phyloP scores from a whole-genome alignment of 2,888 invertebrate species.

The Zygogramma bicolorata region DNA sequence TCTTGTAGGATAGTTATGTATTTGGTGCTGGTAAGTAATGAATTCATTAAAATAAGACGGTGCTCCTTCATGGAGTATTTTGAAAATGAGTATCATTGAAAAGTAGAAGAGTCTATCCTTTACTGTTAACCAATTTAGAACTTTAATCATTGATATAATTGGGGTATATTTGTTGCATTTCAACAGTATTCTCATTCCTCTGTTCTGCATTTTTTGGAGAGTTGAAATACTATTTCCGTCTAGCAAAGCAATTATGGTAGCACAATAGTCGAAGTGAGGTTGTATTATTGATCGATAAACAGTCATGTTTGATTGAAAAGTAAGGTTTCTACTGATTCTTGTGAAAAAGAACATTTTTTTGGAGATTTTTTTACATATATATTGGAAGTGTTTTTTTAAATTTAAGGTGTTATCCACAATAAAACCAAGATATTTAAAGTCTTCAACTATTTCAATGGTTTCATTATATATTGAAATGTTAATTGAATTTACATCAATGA shows the following conservation, averaged over 20 bases:
- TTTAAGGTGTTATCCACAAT: slow-evolving; percentile 14
- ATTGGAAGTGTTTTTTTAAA: slow-evolving; percentile 10
- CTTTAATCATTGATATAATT: background rate
- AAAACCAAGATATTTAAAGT: slow-evolving; percentile 13
- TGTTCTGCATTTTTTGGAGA: slow-evolving; percentile 4
- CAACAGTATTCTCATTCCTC: background rate
- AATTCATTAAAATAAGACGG: slow-evolving; percentile 9
- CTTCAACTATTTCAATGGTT: slow-evolving; percentile 21
- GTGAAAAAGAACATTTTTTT: slow-evolving; percentile 14
- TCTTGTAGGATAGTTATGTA: slow-evolving; percentile 16
- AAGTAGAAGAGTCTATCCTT: background rate
- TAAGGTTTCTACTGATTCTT: background rate
- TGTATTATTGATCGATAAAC: slow-evolving; percentile 15
- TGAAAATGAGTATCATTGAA: background rate
- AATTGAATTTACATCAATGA: no score
- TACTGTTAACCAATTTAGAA: slow-evolving; percentile 15
- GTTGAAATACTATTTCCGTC: background rate
- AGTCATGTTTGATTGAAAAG: background rate
- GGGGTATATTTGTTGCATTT: background rate
- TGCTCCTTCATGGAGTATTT: background rate
- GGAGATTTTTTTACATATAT: slow-evolving; percentile 14
- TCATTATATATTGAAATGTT: no score
- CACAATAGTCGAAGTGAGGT: slow-evolving; percentile 18
- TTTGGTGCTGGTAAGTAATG: background rate
- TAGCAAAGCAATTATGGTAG: slow-evolving; percentile 11